Base-by-base conservation (phyloP, 2,113 vertebrate genomes). In the Lonchura striata region DNA sequence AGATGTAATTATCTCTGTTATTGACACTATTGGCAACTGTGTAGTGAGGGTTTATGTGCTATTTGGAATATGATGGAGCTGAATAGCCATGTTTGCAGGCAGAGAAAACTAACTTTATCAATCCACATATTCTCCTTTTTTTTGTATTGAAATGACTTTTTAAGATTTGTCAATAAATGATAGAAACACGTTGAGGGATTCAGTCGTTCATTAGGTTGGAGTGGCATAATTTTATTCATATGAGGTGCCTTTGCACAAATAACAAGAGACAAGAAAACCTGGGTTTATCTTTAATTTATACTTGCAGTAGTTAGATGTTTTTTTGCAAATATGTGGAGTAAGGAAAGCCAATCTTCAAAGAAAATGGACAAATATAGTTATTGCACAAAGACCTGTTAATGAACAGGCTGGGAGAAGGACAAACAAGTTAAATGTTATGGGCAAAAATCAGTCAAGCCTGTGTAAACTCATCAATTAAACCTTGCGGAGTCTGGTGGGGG, bases 381-480 rank as follows among this genome's bases (percentile, higher is more conserved):
- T 37, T 86, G 42, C n/a, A 37, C 6, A 66, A 21, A 77, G 8
- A 66, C 7, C 12, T 77, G 23, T 66, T 95, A 86, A 46, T 82
- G 85, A 80, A 77, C 46, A 80, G 56, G 61, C 25, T 46, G 10
- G 25, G 16, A 72, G 57, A 82, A 87, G 49, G 69, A 64, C 68
- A 88, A 88, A 22, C 69, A 95, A 84, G 37, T 87, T 76, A 92
- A 95, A 91, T 52, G 13, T 37, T 76, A n/a, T 24, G 20, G 44
- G 49, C 83, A 86, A 92, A 84, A 82, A 65, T 60, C 57, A 39
- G 46, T 46, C 10, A 6, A 85, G 65, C 17, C 22, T 72, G 37
- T 82, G 65, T 94, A 95, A 95, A 95, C 82, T 82, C 74, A 91
- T 69, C 61, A 84, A 39, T 94, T 95, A 91, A 85, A 68, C 14